Percentiles rank a stretch among this genome's conserved stretches.
Conservation (phyloP, 2,113 vertebrate genomes). For the Poecile atricapillus region DNA sequence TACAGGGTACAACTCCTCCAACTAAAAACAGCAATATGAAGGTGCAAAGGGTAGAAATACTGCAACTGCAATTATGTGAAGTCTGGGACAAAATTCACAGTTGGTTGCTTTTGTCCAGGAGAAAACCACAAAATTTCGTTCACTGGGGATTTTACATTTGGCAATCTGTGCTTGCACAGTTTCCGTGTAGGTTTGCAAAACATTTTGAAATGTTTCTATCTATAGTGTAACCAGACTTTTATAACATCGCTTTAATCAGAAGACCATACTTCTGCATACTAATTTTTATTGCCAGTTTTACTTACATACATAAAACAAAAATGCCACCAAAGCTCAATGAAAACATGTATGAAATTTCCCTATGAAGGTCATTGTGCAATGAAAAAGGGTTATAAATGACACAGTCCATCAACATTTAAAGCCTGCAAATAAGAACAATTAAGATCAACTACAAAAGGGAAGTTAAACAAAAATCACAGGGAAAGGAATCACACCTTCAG, state of each 20-base stretch:
- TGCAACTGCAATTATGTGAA: not conserved
- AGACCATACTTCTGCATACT: not conserved
- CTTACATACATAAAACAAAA: not conserved
- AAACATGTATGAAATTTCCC: conserved; percentile 26
- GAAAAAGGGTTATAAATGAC: conserved; percentile 57
- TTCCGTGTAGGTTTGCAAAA: not conserved
- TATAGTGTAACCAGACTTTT: not conserved
- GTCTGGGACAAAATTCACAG: not conserved
- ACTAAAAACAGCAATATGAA: not conserved
- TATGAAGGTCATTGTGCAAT: not conserved
- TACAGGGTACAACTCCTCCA: not conserved
- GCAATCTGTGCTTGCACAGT: not conserved
- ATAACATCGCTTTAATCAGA: not conserved
- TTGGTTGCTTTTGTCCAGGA: not conserved
- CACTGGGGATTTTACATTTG: not conserved
- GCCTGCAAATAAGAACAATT: conserved; percentile 69
- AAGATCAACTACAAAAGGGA: conserved; percentile 60
- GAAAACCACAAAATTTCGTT: not conserved
- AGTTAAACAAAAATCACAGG: conserved; percentile 58
- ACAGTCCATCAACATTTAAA: conserved; percentile 65
- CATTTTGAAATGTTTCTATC: not conserved
- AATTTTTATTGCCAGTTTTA: conserved; percentile 23
- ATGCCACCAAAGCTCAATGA: not conserved
- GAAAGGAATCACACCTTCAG: conserved; percentile 66
- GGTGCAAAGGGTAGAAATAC: not conserved